A percentile compares a stretch with the other conserved stretches of the same genome.
Conservation (phyloP, 1,140 invertebrate species). For the Drosophila sp. region DNA sequence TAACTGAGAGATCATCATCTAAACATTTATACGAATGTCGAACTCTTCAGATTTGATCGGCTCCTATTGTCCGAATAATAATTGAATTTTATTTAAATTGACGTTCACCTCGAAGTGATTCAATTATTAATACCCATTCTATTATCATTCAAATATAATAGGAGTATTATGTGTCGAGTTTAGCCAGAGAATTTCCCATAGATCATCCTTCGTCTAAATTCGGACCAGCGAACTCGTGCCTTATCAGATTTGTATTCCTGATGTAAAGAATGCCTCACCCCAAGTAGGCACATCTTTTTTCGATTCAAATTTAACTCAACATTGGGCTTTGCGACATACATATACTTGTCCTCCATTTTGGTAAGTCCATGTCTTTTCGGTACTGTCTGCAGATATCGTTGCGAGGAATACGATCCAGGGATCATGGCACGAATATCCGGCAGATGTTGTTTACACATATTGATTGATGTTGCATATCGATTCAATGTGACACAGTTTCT, state of each 20-base stretch:
- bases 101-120: background rate
- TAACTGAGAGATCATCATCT: background rate
- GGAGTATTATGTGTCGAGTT: background rate
- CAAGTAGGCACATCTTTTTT: background rate
- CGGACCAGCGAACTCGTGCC: conserved; percentile 12
- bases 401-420: background rate
- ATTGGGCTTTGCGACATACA: background rate
- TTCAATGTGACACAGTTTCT: background rate
- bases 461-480: background rate
- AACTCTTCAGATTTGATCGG: background rate
- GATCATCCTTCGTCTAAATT: conserved; percentile 26
- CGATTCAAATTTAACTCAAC: background rate
- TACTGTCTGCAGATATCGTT: background rate
- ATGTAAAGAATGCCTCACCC: conserved; percentile 1
- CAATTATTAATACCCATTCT: background rate
- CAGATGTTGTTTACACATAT: background rate
- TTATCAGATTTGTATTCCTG: background rate
- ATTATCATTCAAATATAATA: background rate
- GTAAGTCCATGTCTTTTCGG: background rate
- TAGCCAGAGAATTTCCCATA: conserved; percentile 9
- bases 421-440: background rate
- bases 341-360: background rate
- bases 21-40: background rate
- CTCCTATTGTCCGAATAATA: background rate
- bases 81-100: background rate